Base-by-base conservation (phyloP, 2,888 invertebrate genomes). In the Eupithecia abbreviata region DNA sequence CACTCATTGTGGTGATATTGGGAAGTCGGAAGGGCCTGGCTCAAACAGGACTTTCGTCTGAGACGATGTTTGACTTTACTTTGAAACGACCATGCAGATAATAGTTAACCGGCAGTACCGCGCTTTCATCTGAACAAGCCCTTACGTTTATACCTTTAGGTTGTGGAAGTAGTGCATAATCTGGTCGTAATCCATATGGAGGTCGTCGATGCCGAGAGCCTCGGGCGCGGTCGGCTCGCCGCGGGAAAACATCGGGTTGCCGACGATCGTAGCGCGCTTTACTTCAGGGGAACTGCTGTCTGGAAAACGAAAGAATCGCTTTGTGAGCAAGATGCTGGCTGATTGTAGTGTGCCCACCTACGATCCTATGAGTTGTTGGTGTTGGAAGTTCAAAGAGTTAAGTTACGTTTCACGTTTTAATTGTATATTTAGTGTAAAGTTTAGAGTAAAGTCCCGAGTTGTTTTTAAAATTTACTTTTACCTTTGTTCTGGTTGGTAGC, bases 161-260 rank as follows among this genome's bases (percentile, higher is more conserved):
- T 98, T 99, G 96, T 99, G 98, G 96, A 99, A 99, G 95, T 99
- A 99, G 92, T 98, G 98, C 98, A 99, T 98, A 93, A 99, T 98
- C 96, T 99, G 98, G 92, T 99, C 98, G 95, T 99, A 99, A 95
- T 99, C 98, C 98, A 99, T 98, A 89, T 98, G 98, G 82, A 98
- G 96, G 91, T 98, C 98, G 92, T 98, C 98, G 84, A 98, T 95
- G 72, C 96, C 97, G 79, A 97, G 96, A 83, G 96, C 92, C 85
- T 97, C 79, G 93, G 95, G 82, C 68, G 79, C 90, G 81, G 90
- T 89, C 73, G 92, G 93, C 81, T 87, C 84, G 89, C 90, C 95
- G 95, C 89, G 96, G 87, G 97, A 97, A 93, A 97, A 98, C 98
- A 98, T 98, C 75, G 98, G 98, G 94, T 98, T 98, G 81, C 98